Evolutionary conservation across 2,113 vertebrate genomes (phyloP).

Genomic region (Agapornis roseicollis): DNA sequence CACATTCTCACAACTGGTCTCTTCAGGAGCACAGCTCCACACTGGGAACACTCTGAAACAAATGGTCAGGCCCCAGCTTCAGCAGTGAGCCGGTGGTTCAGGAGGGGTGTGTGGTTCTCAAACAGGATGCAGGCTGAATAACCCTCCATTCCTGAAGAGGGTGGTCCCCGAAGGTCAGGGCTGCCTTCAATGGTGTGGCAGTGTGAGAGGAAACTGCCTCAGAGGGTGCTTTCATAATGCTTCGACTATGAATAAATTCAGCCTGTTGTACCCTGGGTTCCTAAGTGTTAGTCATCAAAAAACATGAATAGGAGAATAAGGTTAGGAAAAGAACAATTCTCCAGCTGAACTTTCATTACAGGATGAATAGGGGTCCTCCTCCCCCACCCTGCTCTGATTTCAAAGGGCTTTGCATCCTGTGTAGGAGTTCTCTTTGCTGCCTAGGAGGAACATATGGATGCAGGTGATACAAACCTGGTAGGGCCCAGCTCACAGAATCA

Average conservation of each 20-base stretch:
- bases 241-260: slow-evolving; percentile 17
- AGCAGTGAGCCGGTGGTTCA: not conserved
- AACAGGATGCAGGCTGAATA: slow-evolving; percentile 65
- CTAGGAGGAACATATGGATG: not conserved
- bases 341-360: not conserved
- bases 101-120: slow-evolving; percentile 5
- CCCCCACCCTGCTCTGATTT: not conserved
- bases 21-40: not conserved
- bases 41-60: not conserved
- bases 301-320: slow-evolving; percentile 11
- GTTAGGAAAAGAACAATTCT: slow-evolving; percentile 24
- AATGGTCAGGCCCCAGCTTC: not conserved
- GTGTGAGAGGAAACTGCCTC: slow-evolving; percentile 55
- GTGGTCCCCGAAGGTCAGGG: slow-evolving; percentile 62
- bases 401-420: not conserved
- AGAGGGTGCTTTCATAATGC: slow-evolving; percentile 38
- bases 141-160: slow-evolving; percentile 53
- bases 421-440: not conserved
- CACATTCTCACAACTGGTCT: not conserved
- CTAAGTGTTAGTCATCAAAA: slow-evolving; percentile 19
- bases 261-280: not conserved
- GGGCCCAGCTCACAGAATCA: not conserved
- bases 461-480: not conserved
- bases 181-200: slow-evolving; percentile 49
- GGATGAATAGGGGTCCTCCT: not conserved